phyloP scores from a whole-genome alignment of 1,140 invertebrate genomes.

The Limonius californicus region DNA sequence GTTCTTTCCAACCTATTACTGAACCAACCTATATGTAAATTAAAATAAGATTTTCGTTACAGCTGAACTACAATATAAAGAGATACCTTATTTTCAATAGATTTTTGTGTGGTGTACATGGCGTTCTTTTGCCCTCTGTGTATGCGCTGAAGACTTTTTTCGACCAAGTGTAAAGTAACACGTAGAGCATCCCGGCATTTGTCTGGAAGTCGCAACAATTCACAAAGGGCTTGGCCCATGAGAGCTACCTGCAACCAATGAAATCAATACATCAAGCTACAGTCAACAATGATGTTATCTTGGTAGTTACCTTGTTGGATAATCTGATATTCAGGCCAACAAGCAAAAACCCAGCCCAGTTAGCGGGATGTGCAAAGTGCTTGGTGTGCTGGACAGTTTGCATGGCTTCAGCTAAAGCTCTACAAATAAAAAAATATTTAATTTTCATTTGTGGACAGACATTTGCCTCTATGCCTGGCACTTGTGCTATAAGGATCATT shows the following conservation, averaged over 20 bases:
- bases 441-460: too few relatives aligned
- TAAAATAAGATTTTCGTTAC: too few relatives aligned
- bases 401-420: constrained; percentile 88
- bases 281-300: too few relatives aligned
- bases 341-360: constrained; percentile 92
- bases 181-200: constrained; percentile 75
- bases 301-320: constrained; percentile 72
- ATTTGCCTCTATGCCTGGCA: too few relatives aligned
- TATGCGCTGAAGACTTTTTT: constrained; percentile 92
- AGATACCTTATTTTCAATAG: constrained; percentile 91
- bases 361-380: constrained; percentile 92
- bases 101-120: constrained; percentile 96
- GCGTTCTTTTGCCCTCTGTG: constrained; percentile 92
- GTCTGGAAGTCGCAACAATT: constrained; percentile 78
- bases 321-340: constrained; percentile 82
- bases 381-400: constrained; percentile 93
- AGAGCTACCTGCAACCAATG: constrained; percentile 65
- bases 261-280: too few relatives aligned
- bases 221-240: constrained; percentile 92
- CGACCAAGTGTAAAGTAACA: constrained; percentile 80
- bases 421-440: too few relatives aligned
- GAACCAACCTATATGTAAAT: constrained; percentile 67
- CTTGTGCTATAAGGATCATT: too few relatives aligned
- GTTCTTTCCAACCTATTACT: constrained; percentile 89
- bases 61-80: too few relatives aligned